phyloP scores from a whole-genome alignment of 2,888 invertebrate species.

The Eueremaeus valkanovi region DNA sequence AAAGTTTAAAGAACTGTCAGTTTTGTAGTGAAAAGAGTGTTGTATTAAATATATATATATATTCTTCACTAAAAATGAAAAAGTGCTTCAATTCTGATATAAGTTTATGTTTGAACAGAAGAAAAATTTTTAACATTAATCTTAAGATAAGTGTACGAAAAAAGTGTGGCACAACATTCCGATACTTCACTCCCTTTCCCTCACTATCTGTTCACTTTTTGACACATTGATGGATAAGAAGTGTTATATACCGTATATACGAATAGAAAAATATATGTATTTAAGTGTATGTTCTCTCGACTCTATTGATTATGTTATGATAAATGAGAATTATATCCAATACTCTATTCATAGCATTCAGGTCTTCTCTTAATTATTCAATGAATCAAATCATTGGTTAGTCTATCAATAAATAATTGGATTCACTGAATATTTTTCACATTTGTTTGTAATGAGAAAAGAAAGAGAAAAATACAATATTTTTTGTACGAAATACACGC shows the following conservation, averaged over 20 bases:
- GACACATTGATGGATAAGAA: background rate
- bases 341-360: too few relatives aligned
- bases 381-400: constrained; percentile 6
- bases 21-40: too few relatives aligned
- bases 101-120: background rate
- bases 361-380: background rate
- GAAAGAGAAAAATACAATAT: background rate
- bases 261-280: background rate
- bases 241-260: background rate
- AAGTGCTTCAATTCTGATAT: background rate
- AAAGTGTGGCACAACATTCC: background rate
- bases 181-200: background rate
- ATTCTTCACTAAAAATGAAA: background rate
- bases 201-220: background rate
- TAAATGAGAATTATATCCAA: too few relatives aligned
- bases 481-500: too few relatives aligned
- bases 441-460: background rate
- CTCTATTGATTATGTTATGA: constrained; percentile 9
- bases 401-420: constrained; percentile 6
- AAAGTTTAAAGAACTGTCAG: too few relatives aligned
- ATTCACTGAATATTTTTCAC: background rate
- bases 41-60: too few relatives aligned
- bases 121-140: background rate
- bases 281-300: background rate
- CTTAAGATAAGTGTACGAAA: background rate